Evolutionary conservation across 1,140 invertebrate species (phyloP).

Genomic region (Brachionus asplanchnoidis): DNA sequence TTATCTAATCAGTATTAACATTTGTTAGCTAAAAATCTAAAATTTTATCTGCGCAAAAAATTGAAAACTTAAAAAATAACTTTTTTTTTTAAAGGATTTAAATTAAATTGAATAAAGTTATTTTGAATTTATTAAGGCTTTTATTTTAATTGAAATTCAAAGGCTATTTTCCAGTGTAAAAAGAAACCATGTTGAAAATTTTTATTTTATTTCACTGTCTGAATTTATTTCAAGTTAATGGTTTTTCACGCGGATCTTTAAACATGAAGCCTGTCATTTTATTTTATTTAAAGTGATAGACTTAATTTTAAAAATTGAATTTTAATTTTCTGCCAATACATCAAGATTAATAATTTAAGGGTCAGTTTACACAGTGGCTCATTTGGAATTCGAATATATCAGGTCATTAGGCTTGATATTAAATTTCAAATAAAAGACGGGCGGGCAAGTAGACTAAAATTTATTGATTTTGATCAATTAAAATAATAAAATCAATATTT

Average conservation of each 20-base stretch:
- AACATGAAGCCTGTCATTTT: slow-evolving; percentile 1
- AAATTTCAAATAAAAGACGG: slow-evolving; percentile 2
- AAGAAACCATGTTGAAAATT: background rate
- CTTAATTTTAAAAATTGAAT: background rate
- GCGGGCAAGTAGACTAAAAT: background rate
- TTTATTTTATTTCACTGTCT: background rate
- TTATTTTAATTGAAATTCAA: too few species aligned
- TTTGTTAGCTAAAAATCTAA: background rate
- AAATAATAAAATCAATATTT: background rate
- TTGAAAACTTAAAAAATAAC: background rate
- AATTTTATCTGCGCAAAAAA: background rate
- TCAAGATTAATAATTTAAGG: background rate
- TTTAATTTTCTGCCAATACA: background rate
- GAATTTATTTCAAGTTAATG: background rate
- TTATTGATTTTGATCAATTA: slow-evolving; percentile 5
- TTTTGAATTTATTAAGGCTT: too few species aligned
- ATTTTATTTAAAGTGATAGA: background rate
- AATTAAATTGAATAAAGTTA: too few species aligned
- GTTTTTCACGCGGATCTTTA: background rate
- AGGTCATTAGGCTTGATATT: background rate
- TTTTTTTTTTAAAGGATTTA: too few species aligned
- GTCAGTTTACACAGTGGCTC: background rate
- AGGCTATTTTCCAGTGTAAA: background rate
- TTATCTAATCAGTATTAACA: background rate
- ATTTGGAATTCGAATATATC: background rate